Evolutionary conservation across 2,797 vertebrate species (phyloP).

Genomic region (Thaleichthys pacificus): DNA sequence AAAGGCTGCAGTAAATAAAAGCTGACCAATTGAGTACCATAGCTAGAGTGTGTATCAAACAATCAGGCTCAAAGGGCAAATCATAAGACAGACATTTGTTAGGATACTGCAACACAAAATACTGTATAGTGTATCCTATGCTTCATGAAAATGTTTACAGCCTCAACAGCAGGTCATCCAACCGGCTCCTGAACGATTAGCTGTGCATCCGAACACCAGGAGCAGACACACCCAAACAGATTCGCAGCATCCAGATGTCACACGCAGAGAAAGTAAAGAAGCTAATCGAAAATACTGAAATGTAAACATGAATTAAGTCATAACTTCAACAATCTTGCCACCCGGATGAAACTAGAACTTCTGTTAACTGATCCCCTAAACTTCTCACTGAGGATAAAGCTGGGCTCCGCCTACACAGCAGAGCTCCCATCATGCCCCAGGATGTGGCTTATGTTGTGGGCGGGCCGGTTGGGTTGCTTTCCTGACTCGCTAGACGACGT

Average conservation of each 20-base stretch:
- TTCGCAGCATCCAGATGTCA: background rate
- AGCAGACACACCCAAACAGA: background rate
- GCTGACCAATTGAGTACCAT: background rate
- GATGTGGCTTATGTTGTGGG: slow-evolving; percentile 99
- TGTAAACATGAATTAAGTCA: too few species aligned
- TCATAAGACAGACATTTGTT: background rate
- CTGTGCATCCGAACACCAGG: too few species aligned
- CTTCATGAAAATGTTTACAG: background rate
- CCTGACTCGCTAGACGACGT: slow-evolving; percentile 88
- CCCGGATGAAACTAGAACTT: too few species aligned
- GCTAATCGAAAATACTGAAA: background rate
- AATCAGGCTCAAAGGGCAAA: background rate
- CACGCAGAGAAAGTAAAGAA: background rate
- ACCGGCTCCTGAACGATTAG: too few species aligned
- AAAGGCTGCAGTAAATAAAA: slow-evolving; percentile 44
- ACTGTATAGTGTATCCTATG: background rate
- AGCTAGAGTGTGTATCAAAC: background rate
- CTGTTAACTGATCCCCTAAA: background rate
- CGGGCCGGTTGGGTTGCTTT: slow-evolving; percentile 95
- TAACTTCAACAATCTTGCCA: too few species aligned
- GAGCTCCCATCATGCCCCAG: slow-evolving; percentile 97
- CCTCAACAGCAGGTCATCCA: background rate
- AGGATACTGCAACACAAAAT: background rate
- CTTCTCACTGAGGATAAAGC: background rate
- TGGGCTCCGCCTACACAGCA: slow-evolving; percentile 73